Percentiles rank a stretch among this genome's conserved stretches.
Evolutionary conservation across 2,797 vertebrate genomes (phyloP).

Genomic region (Sebastes cheni): DNA sequence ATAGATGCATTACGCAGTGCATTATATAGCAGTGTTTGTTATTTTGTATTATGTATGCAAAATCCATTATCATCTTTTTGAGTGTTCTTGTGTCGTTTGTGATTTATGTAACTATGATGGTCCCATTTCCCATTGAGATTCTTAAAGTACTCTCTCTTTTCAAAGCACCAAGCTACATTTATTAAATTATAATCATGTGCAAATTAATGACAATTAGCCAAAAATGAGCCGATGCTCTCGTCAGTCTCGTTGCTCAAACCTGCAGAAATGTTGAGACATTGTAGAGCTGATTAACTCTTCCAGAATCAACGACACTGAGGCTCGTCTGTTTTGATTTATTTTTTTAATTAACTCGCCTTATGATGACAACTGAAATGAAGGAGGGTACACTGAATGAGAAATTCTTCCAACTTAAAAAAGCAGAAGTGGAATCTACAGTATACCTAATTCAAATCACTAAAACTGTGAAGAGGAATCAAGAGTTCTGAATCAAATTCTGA

Average conservation of each 20-base stretch:
- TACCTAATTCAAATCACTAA: conserved; percentile 21
- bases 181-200: background rate
- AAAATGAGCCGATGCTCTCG: background rate
- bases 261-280: background rate
- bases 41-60: background rate
- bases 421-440: conserved; percentile 11
- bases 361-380: conserved; percentile 65
- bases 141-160: background rate
- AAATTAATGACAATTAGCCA: background rate
- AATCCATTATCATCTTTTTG: background rate
- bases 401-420: conserved; percentile 34
- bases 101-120: background rate
- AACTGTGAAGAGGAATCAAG: conserved; percentile 1
- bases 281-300: background rate
- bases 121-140: rapidly evolving
- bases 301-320: background rate
- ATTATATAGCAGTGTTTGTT: too few relatives aligned
- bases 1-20: too few relatives aligned
- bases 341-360: conserved; percentile 58
- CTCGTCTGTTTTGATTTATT: background rate
- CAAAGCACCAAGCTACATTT: background rate
- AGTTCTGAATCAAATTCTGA: conserved; percentile 17
- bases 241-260: background rate
- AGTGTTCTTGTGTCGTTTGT: background rate
- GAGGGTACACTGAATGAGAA: conserved; percentile 40